Conservation (phyloP, 2,888 invertebrate species). For the Archaeoteleia sp. region DNA sequence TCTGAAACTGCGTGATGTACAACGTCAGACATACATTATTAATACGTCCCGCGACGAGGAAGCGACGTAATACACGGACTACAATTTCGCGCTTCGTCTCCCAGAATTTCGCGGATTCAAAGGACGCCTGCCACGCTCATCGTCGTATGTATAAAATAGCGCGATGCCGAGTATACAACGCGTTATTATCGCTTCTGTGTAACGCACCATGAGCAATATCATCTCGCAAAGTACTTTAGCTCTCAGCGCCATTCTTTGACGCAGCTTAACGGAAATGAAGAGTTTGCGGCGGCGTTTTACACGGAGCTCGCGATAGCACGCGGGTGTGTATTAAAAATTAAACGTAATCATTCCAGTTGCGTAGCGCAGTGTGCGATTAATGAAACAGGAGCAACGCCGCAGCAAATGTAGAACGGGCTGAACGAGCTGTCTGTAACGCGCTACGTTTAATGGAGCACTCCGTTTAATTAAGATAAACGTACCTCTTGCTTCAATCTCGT, state of each 20-base stretch:
- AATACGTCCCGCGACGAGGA: constrained; percentile 45
- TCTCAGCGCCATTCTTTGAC: too few species aligned
- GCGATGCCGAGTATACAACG: constrained; percentile 33
- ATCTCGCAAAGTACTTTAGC: constrained; percentile 19
- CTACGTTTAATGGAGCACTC: not conserved
- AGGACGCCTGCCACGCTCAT: constrained; percentile 44
- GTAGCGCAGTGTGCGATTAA: too few species aligned
- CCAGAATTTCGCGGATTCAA: constrained; percentile 45
- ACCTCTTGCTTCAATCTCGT: not conserved
- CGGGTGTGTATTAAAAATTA: too few species aligned
- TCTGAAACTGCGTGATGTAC: constrained; percentile 23
- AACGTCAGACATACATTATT: constrained; percentile 41
- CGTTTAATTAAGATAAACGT: not conserved
- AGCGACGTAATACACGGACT: constrained; percentile 36
- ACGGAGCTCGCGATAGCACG: too few species aligned
- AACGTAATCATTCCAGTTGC: not conserved
- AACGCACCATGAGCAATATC: constrained; percentile 40
- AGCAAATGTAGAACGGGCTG: not conserved
- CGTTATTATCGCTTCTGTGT: constrained; percentile 38
- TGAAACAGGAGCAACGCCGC: not conserved
- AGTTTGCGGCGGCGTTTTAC: too few species aligned
- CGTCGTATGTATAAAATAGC: constrained; percentile 35
- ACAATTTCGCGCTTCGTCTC: constrained; percentile 49
- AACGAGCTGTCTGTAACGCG: not conserved
- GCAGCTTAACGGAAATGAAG: too few species aligned